Percentiles rank a stretch among this genome's conserved stretches.
phyloP scores from a whole-genome alignment of 2,113 vertebrate genomes.

The Xenopus tropicalis region DNA sequence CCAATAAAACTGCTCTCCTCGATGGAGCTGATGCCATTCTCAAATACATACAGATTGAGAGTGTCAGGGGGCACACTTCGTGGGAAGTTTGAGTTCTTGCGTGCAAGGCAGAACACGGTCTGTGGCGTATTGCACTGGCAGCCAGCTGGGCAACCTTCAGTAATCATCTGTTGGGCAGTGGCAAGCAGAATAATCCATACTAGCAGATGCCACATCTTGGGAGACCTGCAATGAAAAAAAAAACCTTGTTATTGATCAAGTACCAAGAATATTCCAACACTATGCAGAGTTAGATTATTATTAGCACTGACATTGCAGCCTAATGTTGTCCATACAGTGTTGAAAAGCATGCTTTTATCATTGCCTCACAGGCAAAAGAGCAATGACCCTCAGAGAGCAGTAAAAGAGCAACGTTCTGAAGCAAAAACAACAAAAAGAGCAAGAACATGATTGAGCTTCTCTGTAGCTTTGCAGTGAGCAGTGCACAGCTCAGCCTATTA shows the following conservation, averaged over 20 bases:
- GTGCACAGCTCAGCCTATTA: too few relatives aligned
- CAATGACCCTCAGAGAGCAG: neutral
- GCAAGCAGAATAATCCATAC: slow-evolving; percentile 52
- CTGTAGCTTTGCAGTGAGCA: too few relatives aligned
- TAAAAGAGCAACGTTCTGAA: too few relatives aligned
- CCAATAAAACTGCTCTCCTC: slow-evolving; percentile 69
- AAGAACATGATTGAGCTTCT: too few relatives aligned
- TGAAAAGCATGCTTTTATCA: neutral
- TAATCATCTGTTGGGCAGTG: neutral
- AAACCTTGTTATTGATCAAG: neutral
- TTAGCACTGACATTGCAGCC: neutral
- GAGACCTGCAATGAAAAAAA: slow-evolving; percentile 46
- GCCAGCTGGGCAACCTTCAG: slow-evolving; percentile 56
- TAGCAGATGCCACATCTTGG: slow-evolving; percentile 48
- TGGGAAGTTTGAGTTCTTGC: slow-evolving; percentile 66
- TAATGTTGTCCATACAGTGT: neutral
- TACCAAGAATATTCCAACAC: too few relatives aligned
- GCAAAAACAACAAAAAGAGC: too few relatives aligned
- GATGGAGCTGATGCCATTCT: slow-evolving; percentile 80
- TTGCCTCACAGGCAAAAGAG: neutral
- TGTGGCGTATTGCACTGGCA: slow-evolving; percentile 68
- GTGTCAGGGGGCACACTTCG: slow-evolving; percentile 65
- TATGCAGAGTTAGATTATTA: neutral
- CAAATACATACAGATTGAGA: slow-evolving; percentile 77
- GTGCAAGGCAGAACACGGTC: slow-evolving; percentile 63